Percentiles rank a stretch among this genome's conserved stretches.
Conservation (phyloP, 2,888 invertebrate genomes). For the Meiosimyza decipiens region DNA sequence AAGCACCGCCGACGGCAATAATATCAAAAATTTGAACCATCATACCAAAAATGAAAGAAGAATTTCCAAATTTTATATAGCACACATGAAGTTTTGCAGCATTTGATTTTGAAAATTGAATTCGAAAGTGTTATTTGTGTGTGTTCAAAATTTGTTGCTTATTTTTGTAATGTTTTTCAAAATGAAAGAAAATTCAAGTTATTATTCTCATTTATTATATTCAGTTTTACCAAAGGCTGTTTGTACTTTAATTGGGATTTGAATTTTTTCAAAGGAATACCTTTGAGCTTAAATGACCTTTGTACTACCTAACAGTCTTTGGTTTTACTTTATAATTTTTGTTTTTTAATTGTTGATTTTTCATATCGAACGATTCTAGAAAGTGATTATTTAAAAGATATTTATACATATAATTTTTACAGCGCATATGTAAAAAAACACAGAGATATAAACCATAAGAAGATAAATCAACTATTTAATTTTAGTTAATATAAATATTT, state of each 20-base stretch:
- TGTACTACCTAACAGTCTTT: no score
- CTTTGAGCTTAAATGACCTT: no score
- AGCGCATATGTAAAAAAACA: not conserved
- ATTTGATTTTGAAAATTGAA: not conserved
- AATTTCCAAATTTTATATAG: constrained; percentile 4
- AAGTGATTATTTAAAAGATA: not conserved
- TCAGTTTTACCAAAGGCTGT: no score
- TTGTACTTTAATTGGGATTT: no score
- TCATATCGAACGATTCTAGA: not conserved
- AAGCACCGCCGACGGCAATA: not conserved
- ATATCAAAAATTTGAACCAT: not conserved
- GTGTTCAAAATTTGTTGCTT: constrained; percentile 26
- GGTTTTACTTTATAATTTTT: no score
- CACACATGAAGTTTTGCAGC: no score
- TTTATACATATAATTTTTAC: constrained; percentile 15
- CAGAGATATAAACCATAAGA: not conserved
- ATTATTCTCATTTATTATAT: no score
- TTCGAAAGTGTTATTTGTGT: constrained; percentile 6
- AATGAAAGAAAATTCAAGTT: constrained; percentile 32
- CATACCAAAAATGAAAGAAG: not conserved
- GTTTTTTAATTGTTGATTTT: no score
- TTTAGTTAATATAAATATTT: constrained; percentile 34
- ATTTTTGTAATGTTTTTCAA: constrained; percentile 35
- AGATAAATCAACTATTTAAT: constrained; percentile 20
- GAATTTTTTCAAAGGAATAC: no score